These are phyloP conservation scores for Leptinotarsa peninsularis DNA, from an alignment of 2,888 invertebrate species.

Conservation along the genomic window DNA sequence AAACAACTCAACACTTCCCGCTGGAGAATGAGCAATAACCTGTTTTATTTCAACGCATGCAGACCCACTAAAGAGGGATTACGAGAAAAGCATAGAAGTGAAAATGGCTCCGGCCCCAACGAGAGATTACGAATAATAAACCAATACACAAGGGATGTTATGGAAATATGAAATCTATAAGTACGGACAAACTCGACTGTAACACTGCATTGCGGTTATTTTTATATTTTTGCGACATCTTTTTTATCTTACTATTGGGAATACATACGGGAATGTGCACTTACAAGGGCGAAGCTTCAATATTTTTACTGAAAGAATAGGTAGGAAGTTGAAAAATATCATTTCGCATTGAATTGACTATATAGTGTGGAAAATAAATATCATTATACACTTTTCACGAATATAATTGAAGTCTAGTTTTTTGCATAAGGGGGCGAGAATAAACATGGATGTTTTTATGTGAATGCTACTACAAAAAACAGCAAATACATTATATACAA, in stretches of 20 bases:
- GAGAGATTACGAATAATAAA: slow-evolving; percentile 60
- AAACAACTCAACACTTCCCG: slow-evolving; percentile 20
- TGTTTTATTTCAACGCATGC: slow-evolving; percentile 28
- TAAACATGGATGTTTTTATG: too few species aligned
- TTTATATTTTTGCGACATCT: slow-evolving; percentile 53
- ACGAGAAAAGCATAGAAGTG: slow-evolving; percentile 44
- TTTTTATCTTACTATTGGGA: slow-evolving; percentile 50
- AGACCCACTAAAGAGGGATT: slow-evolving; percentile 40
- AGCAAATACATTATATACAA: too few species aligned
- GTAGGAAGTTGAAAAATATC: too few species aligned
- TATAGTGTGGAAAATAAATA: too few species aligned
- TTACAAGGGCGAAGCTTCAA: background rate
- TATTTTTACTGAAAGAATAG: too few species aligned
- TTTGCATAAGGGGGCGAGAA: too few species aligned
- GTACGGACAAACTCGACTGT: slow-evolving; percentile 50
- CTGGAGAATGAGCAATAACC: slow-evolving; percentile 26
- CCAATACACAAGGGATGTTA: slow-evolving; percentile 57
- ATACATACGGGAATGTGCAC: slow-evolving; percentile 26
- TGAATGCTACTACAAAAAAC: too few species aligned
- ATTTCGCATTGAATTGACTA: too few species aligned
- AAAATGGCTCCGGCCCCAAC: slow-evolving; percentile 35
- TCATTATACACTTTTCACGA: too few species aligned
- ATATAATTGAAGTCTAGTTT: too few species aligned
- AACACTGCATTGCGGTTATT: slow-evolving; percentile 59
- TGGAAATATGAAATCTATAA: slow-evolving; percentile 61